Evolutionary conservation across 2,113 vertebrate species (phyloP).

Genomic region (Acrocephalus kingi): DNA sequence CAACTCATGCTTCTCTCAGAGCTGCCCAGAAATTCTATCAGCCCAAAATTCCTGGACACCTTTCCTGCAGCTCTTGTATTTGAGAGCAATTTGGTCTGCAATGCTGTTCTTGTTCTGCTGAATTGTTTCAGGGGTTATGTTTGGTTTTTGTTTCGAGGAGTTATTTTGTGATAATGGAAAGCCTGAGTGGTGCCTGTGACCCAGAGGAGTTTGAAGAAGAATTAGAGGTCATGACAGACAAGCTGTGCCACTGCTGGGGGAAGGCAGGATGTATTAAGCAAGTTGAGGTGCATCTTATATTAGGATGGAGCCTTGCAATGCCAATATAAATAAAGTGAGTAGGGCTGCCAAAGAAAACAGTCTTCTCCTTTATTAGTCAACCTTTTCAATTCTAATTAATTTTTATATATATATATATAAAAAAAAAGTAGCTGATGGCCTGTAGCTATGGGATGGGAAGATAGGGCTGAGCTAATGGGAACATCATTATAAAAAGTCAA

Average conservation of each 20-base stretch:
- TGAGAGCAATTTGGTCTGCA: not conserved
- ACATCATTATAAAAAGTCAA: conserved; percentile 45
- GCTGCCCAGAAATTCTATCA: not conserved
- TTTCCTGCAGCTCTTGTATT: not conserved
- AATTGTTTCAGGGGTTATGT: not conserved
- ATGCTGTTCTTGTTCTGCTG: not conserved
- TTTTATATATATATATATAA: not conserved
- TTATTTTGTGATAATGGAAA: not conserved
- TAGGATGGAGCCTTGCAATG: not conserved
- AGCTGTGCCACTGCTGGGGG: not conserved
- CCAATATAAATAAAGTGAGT: conserved; percentile 36
- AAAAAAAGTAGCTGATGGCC: not conserved
- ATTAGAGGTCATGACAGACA: not conserved
- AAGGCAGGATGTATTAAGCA: not conserved
- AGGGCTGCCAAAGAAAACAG: conserved; percentile 29
- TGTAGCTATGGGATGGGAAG: conserved; percentile 46
- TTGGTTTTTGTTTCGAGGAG: not conserved
- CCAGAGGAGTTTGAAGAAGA: not conserved
- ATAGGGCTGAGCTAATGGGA: conserved; percentile 52
- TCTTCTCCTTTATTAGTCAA: conserved; percentile 60
- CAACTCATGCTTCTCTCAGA: not conserved
- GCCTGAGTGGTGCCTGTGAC: not conserved
- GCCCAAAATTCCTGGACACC: not conserved
- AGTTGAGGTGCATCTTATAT: not conserved
- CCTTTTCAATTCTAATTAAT: conserved; percentile 61